Conservation (phyloP, 2,113 vertebrate genomes). For the Sceloporus undulatus region DNA sequence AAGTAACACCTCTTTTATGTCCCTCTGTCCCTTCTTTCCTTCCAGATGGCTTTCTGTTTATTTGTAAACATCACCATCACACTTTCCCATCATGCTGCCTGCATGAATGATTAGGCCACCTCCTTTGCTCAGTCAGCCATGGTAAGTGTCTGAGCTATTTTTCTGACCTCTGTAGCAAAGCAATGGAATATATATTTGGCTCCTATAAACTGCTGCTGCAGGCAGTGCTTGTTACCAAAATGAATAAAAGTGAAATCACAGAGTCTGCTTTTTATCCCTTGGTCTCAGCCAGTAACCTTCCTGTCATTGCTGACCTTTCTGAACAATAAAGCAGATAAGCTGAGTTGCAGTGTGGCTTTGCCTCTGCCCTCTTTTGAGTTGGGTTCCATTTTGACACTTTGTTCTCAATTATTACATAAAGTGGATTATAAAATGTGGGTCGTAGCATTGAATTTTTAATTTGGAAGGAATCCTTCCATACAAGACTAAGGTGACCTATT, state of each 20-base stretch:
- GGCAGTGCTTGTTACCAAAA: conserved; percentile 7
- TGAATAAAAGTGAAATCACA: neutral
- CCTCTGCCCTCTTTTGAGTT: neutral
- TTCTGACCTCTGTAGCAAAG: neutral
- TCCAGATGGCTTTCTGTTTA: conserved; percentile 71
- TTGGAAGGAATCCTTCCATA: neutral
- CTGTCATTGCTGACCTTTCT: neutral
- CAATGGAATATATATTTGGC: neutral
- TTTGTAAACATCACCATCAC: conserved; percentile 48
- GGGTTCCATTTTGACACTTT: neutral
- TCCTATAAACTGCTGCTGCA: neutral
- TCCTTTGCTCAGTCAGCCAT: neutral
- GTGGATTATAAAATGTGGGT: neutral
- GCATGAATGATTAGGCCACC: conserved; percentile 31
- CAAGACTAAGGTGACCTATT: neutral
- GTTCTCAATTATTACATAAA: neutral
- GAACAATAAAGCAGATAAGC: conserved; percentile 1
- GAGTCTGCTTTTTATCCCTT: neutral
- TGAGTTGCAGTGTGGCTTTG: neutral
- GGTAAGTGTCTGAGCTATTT: neutral
- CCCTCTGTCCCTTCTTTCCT: conserved; percentile 50
- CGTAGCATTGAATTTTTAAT: neutral
- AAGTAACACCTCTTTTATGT: conserved; percentile 47
- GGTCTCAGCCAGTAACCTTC: neutral
- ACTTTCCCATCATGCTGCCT: conserved; percentile 49